Base-by-base conservation (phyloP, 92 coral and sea anemone species). In the Umimayanthus kanabou region DNA sequence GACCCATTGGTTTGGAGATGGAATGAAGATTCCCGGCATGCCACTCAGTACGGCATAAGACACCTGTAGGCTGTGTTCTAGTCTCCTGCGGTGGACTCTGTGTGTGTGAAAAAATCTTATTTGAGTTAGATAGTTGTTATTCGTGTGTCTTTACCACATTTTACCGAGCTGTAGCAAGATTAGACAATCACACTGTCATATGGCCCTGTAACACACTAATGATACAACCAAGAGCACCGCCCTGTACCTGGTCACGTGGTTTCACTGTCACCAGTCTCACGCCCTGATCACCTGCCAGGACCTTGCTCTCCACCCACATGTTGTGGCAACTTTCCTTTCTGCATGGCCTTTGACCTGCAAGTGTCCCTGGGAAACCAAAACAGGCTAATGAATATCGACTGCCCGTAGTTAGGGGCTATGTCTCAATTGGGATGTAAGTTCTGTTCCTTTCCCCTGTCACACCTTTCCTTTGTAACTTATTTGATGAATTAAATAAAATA, bases 191-290 rank as follows among this genome's bases (percentile, higher is more conserved):
- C 14, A 53, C 58, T 18, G 16, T 53, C 2, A 11, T 53, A 53
- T 15, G 13, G 69, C 25, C 15, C 69, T 18, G 8, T 18, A 20
- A 28, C 1, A 71, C 76, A 71, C 7, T 25, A n/a, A 71, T 29
- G 15, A 25, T 30, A 71, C 15, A 26, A 26, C 15, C 13, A 11
- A 72, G 20, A 40, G 50, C 45, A n/a, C 25, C 47, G 10, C 64
- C 39, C 15, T 23, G 67, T 84, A 94, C 98, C 93, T 85, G 88
- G 79, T 80, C 91, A 86, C 89, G 96, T 83, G 98, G 96, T 69
- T 85, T 91, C 49, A 95, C 96, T 64, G 94, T 80, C 22, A 95
- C 93, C 58, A 95, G 85, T 29, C 91, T 92, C n/a, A 95, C 96
- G 40, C 96, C 98, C 6, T 96, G 92, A 16, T 69, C 87, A 30